A percentile compares a stretch with the other conserved stretches of the same genome.
Conservation (phyloP, 2,888 invertebrate species). For the Drosophila bunnanda region DNA sequence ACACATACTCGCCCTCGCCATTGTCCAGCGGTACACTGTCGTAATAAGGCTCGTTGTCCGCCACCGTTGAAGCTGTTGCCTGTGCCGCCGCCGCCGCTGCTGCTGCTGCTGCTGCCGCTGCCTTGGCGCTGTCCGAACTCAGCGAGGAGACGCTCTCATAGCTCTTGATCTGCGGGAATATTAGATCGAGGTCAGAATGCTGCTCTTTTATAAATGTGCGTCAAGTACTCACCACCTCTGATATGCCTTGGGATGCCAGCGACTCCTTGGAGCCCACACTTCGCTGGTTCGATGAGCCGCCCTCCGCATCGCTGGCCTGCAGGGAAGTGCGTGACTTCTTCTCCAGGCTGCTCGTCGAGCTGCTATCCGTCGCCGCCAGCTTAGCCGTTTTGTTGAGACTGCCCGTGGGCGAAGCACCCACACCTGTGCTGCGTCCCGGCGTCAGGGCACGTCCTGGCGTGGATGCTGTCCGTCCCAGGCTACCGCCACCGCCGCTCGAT, state of each 20-base stretch:
- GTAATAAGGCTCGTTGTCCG: constrained; percentile 89
- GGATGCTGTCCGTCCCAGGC: constrained; percentile 82
- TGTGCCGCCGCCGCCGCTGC: constrained; percentile 9
- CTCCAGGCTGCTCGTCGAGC: constrained; percentile 82
- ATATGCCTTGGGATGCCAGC: constrained; percentile 84
- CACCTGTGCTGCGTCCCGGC: constrained; percentile 52
- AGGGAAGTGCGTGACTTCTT: constrained; percentile 80
- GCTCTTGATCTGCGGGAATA: constrained; percentile 86
- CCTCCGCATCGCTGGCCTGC: constrained; percentile 75
- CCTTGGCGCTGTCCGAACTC: constrained; percentile 87
- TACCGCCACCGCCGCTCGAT: constrained; percentile 67
- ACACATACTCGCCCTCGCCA: constrained; percentile 90
- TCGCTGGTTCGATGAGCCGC: constrained; percentile 59
- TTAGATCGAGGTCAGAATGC: rapidly evolving
- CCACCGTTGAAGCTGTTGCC: background rate
- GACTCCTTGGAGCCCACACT: constrained; percentile 85
- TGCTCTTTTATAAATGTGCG: background rate
- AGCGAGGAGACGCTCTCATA: constrained; percentile 88
- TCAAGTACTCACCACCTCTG: constrained; percentile 75
- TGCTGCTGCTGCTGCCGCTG: constrained; percentile 73
- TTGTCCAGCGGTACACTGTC: constrained; percentile 89
- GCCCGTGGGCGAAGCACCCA: constrained; percentile 84
- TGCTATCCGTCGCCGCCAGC: constrained; percentile 78
- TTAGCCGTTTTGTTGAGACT: constrained; percentile 80
- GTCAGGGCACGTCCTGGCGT: constrained; percentile 64